A percentile compares a stretch with the other conserved stretches of the same genome.
Evolutionary conservation across 2,797 vertebrate genomes (phyloP).

Genomic region (Rousettus madagascariensis): DNA sequence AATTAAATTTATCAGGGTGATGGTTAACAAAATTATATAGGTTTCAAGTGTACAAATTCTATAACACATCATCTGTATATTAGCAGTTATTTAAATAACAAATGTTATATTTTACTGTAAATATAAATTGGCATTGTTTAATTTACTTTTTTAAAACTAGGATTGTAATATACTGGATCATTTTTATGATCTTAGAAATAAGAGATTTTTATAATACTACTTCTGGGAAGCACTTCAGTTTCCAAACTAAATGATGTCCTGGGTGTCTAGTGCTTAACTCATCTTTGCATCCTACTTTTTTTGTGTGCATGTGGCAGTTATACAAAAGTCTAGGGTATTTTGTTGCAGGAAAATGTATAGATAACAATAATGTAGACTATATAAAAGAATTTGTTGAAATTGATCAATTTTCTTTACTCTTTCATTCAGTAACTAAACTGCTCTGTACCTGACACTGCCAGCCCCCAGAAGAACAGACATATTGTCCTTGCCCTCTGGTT

Average conservation of each 20-base stretch:
- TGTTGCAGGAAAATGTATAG: not conserved
- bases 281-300: not conserved
- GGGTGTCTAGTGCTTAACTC: not conserved
- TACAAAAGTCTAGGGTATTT: slow-evolving; percentile 10
- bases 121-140: slow-evolving; percentile 26
- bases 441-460: not conserved
- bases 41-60: too few relatives aligned
- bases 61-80: too few relatives aligned
- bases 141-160: slow-evolving; percentile 13
- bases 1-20: too few relatives aligned
- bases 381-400: slow-evolving; percentile 21
- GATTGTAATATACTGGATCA: not conserved
- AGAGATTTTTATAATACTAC: slow-evolving; percentile 27
- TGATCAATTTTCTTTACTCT: slow-evolving; percentile 48
- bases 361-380: not conserved
- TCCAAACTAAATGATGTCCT: not conserved
- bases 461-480: not conserved
- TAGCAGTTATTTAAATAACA: slow-evolving; percentile 1
- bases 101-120: slow-evolving; percentile 25
- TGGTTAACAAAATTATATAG: too few relatives aligned
- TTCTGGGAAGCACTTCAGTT: not conserved
- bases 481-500: not conserved
- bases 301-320: not conserved
- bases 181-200: slow-evolving; percentile 34
- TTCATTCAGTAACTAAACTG: slow-evolving; percentile 26